A percentile compares a stretch with the other conserved stretches of the same genome.
Evolutionary conservation across 1,140 invertebrate genomes (phyloP).

Genomic region (Rhopalosiphum padi): DNA sequence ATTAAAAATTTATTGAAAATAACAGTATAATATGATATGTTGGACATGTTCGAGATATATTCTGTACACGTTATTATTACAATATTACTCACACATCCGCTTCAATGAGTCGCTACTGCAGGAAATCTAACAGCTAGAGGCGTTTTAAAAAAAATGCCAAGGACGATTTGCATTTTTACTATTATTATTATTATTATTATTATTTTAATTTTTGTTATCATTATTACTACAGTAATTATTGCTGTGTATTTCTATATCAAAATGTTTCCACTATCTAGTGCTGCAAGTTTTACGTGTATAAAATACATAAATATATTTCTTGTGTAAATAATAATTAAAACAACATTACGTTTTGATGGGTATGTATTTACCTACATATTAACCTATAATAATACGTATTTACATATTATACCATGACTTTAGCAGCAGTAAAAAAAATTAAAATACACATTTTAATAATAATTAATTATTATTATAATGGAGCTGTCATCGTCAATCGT

Average conservation of each 20-base stretch:
- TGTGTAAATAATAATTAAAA: not conserved
- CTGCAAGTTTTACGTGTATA: no score
- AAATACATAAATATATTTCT: no score
- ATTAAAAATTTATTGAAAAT: not conserved
- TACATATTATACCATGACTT: not conserved
- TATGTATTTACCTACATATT: not conserved
- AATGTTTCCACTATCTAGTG: not conserved
- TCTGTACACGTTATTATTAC: not conserved
- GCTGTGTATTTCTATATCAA: not conserved
- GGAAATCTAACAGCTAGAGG: not conserved
- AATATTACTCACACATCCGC: not conserved
- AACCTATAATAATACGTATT: not conserved
- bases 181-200: no score
- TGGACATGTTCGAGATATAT: not conserved
- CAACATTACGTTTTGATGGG: not conserved
- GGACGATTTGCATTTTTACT: not conserved
- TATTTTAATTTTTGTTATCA: not conserved
- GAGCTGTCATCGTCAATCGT: not conserved
- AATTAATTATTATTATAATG: not conserved
- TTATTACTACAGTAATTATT: not conserved
- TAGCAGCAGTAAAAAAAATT: not conserved
- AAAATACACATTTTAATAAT: not conserved
- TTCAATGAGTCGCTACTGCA: not conserved
- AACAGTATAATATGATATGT: not conserved
- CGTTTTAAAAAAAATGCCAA: not conserved